A percentile compares a stretch with the other conserved stretches of the same genome.
These are phyloP conservation scores for Gouania willdenowi DNA, from an alignment of 2,797 vertebrate species.

Conservation along the genomic window DNA sequence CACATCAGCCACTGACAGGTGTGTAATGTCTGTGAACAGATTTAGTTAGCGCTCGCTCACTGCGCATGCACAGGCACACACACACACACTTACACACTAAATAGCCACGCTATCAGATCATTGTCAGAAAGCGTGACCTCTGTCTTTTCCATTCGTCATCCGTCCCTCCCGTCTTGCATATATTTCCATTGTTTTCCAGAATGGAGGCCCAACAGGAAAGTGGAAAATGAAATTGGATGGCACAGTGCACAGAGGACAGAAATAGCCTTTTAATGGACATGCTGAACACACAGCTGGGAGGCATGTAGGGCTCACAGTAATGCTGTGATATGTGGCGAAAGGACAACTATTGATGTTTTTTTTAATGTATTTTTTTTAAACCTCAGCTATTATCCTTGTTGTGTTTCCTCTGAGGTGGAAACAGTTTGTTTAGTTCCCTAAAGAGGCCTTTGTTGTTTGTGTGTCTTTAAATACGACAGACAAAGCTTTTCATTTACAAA, in stretches of 20 bases:
- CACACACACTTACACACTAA: not conserved
- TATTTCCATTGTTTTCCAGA: not conserved
- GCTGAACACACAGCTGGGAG: slow-evolving; percentile 16
- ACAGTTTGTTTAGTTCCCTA: too few species aligned
- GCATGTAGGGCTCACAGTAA: slow-evolving; percentile 5
- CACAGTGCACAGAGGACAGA: slow-evolving; percentile 7
- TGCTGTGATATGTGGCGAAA: slow-evolving; percentile 20
- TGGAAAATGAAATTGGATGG: slow-evolving; percentile 16
- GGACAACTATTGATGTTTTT: too few species aligned
- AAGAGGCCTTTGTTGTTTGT: too few species aligned
- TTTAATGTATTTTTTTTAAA: too few species aligned
- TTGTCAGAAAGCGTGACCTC: too few species aligned
- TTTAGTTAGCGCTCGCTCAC: slow-evolving; percentile 16
- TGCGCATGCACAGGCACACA: slow-evolving; percentile 1
- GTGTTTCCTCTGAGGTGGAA: too few species aligned
- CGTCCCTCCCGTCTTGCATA: not conserved
- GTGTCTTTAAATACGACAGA: too few species aligned
- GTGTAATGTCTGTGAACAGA: slow-evolving; percentile 4
- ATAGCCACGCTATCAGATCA: too few species aligned
- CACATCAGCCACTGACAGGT: slow-evolving; percentile 17
- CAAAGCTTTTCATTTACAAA: too few species aligned
- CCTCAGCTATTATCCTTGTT: too few species aligned
- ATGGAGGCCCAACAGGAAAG: slow-evolving; percentile 15
- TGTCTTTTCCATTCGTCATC: not conserved
- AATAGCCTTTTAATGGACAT: slow-evolving; percentile 12